phyloP scores from a whole-genome alignment of 2,888 invertebrate species.

The Carterocephalus palaemon region DNA sequence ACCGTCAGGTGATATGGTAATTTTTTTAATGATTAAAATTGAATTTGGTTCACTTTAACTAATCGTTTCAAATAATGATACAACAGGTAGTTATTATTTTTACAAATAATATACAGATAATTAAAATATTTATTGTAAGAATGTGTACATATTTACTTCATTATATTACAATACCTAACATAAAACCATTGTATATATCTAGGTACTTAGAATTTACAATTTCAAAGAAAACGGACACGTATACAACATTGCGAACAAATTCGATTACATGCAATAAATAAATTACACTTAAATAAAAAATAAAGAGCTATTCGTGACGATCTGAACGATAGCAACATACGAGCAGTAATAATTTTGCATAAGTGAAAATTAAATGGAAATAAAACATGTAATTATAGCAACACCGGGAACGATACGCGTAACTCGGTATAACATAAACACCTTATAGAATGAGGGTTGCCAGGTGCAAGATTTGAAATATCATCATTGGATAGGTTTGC shows the following conservation, averaged over 20 bases:
- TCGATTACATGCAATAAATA: slow-evolving; percentile 18
- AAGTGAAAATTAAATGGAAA: slow-evolving; percentile 51
- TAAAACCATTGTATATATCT: slow-evolving; percentile 9
- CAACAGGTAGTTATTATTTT: no score
- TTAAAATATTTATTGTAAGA: no score
- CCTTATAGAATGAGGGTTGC: slow-evolving; percentile 38
- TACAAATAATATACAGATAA: no score
- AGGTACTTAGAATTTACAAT: slow-evolving; percentile 15
- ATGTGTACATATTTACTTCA: no score
- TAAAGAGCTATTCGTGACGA: slow-evolving; percentile 5
- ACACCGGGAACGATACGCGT: slow-evolving; percentile 46
- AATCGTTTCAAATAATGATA: no score
- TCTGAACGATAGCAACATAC: slow-evolving; percentile 1
- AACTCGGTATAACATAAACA: slow-evolving; percentile 43
- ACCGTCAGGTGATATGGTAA: no score
- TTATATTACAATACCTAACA: no score
- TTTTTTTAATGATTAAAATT: no score
- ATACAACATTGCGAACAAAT: slow-evolving; percentile 15
- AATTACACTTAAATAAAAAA: slow-evolving; percentile 15
- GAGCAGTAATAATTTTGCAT: slow-evolving; percentile 29
- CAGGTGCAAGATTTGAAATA: slow-evolving; percentile 27
- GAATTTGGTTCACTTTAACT: no score
- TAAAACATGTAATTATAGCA: slow-evolving; percentile 46
- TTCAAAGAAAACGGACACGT: slow-evolving; percentile 12
- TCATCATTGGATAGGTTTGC: no score